Evolutionary conservation across 2,888 invertebrate genomes (phyloP), one percentile per base, ranked within the genome.

Genomic region (Acrobasis consociella): DNA sequence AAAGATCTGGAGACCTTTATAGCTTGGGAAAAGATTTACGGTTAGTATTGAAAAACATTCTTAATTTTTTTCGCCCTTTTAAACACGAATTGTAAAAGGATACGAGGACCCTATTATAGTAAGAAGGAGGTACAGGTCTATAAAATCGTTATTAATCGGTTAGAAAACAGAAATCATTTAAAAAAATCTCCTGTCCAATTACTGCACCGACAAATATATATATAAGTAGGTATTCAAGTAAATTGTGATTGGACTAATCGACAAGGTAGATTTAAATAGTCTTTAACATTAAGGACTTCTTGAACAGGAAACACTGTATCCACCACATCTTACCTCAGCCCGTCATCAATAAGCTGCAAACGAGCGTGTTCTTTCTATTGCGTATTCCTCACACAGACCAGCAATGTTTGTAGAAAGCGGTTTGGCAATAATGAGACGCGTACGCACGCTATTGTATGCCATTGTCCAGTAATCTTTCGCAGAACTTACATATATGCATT

Each of bases 401-500:
- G 70, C 75, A 75, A 78, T 83, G 85, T 87, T 87, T 84, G 88
- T 91, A 91, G 92, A 92, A 92, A 92, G 91, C 91, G 81, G 86
- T 90, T 91, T 89, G 86, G 89, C 85, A 89, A 90, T 89, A 90
- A 79, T 73, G 78, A 85, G 80, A 81, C 82, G 80, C 77, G 82
- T 83, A 85, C 85, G 82, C 82, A 85, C 78, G 78, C 84, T 77
- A 86, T 90, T 91, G 91, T 89, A 85, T 78, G 78, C 84, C 77
- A 86, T 90, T 91, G 91, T 90, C 85, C 85, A 81, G 84, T 89
- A 87, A 90, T 91, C 87, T 88, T 92, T 91, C 91, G 85, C 84
- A 87, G 91, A 91, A 91, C 78, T 80, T 72, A 73, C 81, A 83
- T 81, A 83, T 85, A 87, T 87, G 83, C 84, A 85, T 83, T 83